Evolutionary conservation across 2,797 vertebrate genomes (phyloP).

Genomic region (Oryzias sinensis): DNA sequence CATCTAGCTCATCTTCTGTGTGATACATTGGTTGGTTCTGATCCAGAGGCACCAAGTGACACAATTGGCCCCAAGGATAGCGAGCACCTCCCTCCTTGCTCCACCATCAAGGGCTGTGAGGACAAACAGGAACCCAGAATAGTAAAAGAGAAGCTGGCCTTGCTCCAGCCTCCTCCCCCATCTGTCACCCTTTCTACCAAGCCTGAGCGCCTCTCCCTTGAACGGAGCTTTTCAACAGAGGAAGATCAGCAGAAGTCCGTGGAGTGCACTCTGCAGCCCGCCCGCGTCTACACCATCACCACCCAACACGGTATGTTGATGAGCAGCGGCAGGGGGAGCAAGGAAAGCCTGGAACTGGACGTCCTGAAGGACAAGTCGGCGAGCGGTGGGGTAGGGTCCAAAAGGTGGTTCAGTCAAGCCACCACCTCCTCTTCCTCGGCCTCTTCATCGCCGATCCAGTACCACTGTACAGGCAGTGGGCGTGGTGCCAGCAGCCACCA

Average conservation of each 20-base stretch:
- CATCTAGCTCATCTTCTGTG: constrained; percentile 89
- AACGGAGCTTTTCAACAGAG: constrained; percentile 79
- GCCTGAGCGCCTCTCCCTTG: constrained; percentile 85
- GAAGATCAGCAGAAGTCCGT: constrained; percentile 86
- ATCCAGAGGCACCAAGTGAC: constrained; percentile 83
- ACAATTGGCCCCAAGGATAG: constrained; percentile 59
- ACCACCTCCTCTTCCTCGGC: constrained; percentile 67
- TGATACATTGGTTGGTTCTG: constrained; percentile 87
- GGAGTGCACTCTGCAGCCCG: constrained; percentile 81
- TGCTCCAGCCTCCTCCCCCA: constrained; percentile 75
- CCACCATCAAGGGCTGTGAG: constrained; percentile 67
- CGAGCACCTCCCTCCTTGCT: constrained; percentile 56
- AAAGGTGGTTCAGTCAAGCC: constrained; percentile 60
- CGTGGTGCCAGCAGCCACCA: constrained; percentile 60
- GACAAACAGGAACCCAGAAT: constrained; percentile 46
- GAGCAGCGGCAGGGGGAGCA: constrained; percentile 76
- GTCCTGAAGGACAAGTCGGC: constrained; percentile 84
- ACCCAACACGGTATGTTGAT: constrained; percentile 89
- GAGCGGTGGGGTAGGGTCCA: constrained; percentile 57
- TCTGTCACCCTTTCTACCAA: constrained; percentile 83
- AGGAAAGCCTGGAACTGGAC: constrained; percentile 90
- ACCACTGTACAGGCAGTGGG: constrained; percentile 53
- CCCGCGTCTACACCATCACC: constrained; percentile 93
- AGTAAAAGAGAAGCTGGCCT: constrained; percentile 59
- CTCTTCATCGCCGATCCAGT: constrained; percentile 74